A percentile compares a stretch with the other conserved stretches of the same genome.
Evolutionary conservation across 2,888 invertebrate genomes (phyloP).

Genomic region (Copidosoma aretas): DNA sequence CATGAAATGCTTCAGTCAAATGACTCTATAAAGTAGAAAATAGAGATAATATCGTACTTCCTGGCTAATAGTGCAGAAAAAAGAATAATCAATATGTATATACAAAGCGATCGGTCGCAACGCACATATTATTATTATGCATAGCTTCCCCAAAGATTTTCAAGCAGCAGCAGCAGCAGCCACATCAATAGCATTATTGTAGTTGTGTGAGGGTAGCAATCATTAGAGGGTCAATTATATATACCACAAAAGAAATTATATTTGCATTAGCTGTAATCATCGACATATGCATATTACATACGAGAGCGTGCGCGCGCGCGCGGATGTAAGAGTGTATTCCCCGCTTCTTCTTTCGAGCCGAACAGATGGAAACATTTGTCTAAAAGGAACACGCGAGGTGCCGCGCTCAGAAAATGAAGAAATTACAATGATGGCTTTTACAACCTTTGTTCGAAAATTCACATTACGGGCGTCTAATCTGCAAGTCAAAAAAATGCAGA

Average conservation of each 20-base stretch:
- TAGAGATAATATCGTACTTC: not conserved
- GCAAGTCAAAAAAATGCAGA: not conserved
- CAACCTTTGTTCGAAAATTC: not conserved
- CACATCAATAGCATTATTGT: not conserved
- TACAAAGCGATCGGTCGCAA: not conserved
- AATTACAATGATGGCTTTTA: slow-evolving; percentile 13
- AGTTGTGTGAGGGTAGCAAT: not conserved
- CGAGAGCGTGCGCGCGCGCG: too few relatives aligned
- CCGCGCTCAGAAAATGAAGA: slow-evolving; percentile 11
- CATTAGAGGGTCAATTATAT: slow-evolving; percentile 13
- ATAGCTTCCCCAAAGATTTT: too few relatives aligned
- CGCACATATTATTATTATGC: too few relatives aligned
- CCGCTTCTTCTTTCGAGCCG: slow-evolving; percentile 13
- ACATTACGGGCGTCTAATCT: not conserved
- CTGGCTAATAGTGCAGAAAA: not conserved
- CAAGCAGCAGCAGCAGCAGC: too few relatives aligned
- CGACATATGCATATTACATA: slow-evolving; percentile 14
- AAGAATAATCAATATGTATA: not conserved
- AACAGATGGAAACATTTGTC: slow-evolving; percentile 23
- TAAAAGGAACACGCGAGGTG: slow-evolving; percentile 22
- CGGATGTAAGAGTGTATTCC: too few relatives aligned
- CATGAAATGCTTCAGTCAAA: too few relatives aligned
- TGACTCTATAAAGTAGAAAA: not conserved
- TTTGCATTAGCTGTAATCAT: slow-evolving; percentile 17
- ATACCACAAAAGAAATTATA: slow-evolving; percentile 12